Base-by-base conservation (phyloP, 2,113 vertebrate species). In the Archocentrus centrarchus region DNA sequence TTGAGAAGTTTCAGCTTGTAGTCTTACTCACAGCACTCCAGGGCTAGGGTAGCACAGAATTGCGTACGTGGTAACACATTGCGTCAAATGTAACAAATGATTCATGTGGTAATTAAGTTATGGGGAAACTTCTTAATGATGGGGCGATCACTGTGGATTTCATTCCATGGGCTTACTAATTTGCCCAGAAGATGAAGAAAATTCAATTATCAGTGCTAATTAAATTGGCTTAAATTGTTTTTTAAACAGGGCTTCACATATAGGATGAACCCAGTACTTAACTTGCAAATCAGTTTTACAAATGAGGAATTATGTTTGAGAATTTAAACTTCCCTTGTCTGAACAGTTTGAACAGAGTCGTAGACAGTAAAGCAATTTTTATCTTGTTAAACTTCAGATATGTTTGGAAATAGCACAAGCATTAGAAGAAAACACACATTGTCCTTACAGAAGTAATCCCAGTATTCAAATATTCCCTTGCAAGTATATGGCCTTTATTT, bases 151-250 rank as follows among this genome's bases (percentile, higher is more conserved):
- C 30, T 64, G 17, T 18, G 6, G 2, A 53, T 82, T 70, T 24
- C 59, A 44, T 30, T 75, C 13, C 2, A 17, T 1, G 4, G 22
- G 55, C 58, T 30, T 1, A 75, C 24, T 62, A 61, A 64, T 85
- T 86, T 68, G 17, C 18, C 57, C 44, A 53, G 75, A 60, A 57
- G 64, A 86, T 58, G 41, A 84, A 73, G 62, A 27, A 82, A 85
- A 85, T 89, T 35, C n/a, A 75, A 78, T 91, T 83, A 83, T 57
- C 50, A 81, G 11, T 7, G 37, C 80, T 83, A 79, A 91, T 87
- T 82, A 39, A 62, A 84, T 91, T 63, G 62, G 53, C 27, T 66
- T 79, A n/a, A 86, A 77, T 82, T 20, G 47, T 0, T 55, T 73
- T 73, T 73, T 30, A 55, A 53, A 30, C 66, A 73, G 47, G 17